These are phyloP conservation scores for Phytoseiulus persimilis DNA, from an alignment of 2,888 invertebrate genomes.

Conservation along the genomic window DNA sequence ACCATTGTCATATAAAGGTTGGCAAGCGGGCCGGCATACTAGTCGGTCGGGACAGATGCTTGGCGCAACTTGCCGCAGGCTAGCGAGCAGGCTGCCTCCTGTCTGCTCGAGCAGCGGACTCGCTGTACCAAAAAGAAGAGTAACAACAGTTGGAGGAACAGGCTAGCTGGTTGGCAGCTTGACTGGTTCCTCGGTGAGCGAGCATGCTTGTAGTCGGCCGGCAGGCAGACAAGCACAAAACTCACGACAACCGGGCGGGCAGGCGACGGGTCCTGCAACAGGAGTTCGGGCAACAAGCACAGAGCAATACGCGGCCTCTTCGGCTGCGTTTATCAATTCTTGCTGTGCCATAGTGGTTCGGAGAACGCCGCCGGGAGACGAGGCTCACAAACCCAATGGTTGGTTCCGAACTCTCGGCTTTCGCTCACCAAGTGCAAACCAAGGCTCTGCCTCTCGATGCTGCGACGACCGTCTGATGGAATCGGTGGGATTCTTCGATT, in stretches of 20 bases:
- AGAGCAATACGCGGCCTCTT: not conserved
- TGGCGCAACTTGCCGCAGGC: not conserved
- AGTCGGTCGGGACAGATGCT: not conserved
- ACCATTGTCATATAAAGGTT: conserved; percentile 32
- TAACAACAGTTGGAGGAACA: not conserved
- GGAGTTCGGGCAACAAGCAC: not conserved
- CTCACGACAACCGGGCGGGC: not conserved
- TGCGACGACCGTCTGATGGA: too few species aligned
- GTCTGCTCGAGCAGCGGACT: not conserved
- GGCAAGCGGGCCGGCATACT: not conserved
- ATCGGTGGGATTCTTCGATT: too few species aligned
- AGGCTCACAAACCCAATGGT: not conserved
- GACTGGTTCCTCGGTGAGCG: not conserved
- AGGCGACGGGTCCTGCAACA: not conserved
- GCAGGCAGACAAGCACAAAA: not conserved
- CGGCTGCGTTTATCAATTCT: not conserved
- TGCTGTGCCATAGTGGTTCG: not conserved
- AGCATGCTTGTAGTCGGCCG: not conserved
- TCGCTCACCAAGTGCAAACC: too few species aligned
- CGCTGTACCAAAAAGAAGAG: not conserved
- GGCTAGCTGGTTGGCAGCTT: not conserved
- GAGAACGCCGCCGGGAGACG: not conserved
- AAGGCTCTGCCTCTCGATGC: too few species aligned
- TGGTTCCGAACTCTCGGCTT: not conserved
- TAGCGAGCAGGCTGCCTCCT: not conserved